These are phyloP conservation scores for Pipistrellus pipistrellus DNA, from an alignment of 2,797 vertebrate species.

Conservation along the genomic window DNA sequence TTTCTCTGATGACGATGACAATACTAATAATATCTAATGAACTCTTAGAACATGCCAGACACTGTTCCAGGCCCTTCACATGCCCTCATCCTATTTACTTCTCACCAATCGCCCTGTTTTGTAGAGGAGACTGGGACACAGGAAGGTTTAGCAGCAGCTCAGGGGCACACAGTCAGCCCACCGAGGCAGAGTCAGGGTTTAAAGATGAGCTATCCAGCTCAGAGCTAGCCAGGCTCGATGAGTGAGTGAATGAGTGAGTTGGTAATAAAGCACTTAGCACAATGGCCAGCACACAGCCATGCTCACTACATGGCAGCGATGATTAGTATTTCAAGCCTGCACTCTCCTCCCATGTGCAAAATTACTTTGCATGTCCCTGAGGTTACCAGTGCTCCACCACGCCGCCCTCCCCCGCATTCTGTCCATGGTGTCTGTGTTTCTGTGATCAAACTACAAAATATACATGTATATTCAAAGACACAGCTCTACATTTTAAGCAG, in stretches of 20 bases:
- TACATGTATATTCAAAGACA: neutral
- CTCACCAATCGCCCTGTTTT: neutral
- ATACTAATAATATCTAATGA: neutral
- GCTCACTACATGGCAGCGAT: rapidly evolving
- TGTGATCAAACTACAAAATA: conserved; percentile 33
- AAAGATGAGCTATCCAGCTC: neutral
- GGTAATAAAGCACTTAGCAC: neutral
- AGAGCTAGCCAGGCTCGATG: neutral
- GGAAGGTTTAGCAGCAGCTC: neutral
- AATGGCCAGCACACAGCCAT: rapidly evolving
- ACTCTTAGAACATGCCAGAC: too few relatives aligned
- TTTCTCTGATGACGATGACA: neutral
- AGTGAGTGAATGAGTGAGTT: neutral
- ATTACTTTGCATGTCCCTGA: neutral
- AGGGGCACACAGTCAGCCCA: neutral
- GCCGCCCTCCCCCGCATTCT: neutral
- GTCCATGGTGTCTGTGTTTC: rapidly evolving
- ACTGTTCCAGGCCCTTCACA: neutral
- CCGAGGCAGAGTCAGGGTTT: neutral
- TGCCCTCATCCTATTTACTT: rapidly evolving
- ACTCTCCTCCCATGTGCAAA: neutral
- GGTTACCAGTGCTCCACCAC: neutral
- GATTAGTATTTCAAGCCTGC: neutral
- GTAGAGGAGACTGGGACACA: neutral
- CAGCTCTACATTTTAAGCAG: neutral